Percentiles rank a stretch among this genome's conserved stretches.
phyloP scores from a whole-genome alignment of 2,888 invertebrate genomes.

The Ectemnius lituratus region DNA sequence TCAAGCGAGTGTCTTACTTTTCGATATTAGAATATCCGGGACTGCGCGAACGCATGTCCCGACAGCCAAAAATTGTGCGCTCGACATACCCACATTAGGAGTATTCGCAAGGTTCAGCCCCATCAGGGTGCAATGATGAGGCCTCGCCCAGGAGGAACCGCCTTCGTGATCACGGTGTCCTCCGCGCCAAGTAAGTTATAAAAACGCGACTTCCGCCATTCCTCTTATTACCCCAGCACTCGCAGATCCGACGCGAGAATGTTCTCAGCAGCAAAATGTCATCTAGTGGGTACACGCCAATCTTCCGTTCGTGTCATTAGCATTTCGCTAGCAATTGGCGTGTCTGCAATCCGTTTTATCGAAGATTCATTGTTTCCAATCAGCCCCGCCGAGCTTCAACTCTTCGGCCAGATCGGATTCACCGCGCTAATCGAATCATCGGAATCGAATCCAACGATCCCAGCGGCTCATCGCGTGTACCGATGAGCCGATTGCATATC shows the following conservation, averaged over 20 bases:
- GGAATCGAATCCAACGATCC: too few relatives aligned
- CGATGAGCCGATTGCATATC: too few relatives aligned
- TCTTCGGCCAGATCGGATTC: too few relatives aligned
- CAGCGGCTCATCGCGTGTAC: too few relatives aligned
- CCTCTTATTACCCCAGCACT: constrained; percentile 40
- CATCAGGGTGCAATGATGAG: constrained; percentile 84
- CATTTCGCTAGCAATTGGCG: constrained; percentile 13
- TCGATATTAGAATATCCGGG: constrained; percentile 74
- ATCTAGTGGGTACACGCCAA: constrained; percentile 46
- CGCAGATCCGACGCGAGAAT: constrained; percentile 59
- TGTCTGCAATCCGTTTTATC: constrained; percentile 29
- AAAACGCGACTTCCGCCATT: neutral
- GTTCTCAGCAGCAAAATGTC: constrained; percentile 30
- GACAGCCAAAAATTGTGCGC: constrained; percentile 83
- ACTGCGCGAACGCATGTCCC: constrained; percentile 83
- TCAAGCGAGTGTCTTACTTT: constrained; percentile 31
- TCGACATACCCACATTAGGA: constrained; percentile 81
- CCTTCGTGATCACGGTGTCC: constrained; percentile 85
- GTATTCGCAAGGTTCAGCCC: constrained; percentile 82
- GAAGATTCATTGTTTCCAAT: too few relatives aligned
- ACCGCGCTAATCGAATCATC: too few relatives aligned
- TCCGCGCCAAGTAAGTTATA: constrained; percentile 87
- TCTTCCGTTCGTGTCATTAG: neutral
- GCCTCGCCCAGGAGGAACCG: constrained; percentile 83
- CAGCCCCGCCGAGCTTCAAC: too few relatives aligned